Evolutionary conservation across 2,888 invertebrate genomes (phyloP), one percentile per base, ranked within the genome.

Genomic region (Halictus quadricinctus): DNA sequence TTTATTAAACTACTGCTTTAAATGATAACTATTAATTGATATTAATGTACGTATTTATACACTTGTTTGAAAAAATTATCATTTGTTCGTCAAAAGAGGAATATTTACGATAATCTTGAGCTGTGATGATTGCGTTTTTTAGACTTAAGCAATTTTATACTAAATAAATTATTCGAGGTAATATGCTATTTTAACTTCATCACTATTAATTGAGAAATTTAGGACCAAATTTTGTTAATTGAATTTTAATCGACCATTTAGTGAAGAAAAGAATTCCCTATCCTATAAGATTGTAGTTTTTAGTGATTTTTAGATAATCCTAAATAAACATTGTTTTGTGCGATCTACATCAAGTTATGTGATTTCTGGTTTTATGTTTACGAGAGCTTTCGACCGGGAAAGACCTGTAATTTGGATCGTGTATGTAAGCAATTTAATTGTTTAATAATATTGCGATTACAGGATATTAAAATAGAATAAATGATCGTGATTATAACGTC

Each of bases 241-340:
- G 46, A 21, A 1, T 46, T 73, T 66, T 66, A 41, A 66, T 15
- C 25, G 6, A 5, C 25, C 15, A 15, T 46, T 66, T 15, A 21
- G 29, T 46, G 29, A 70, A 21, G 8, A 70, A 15, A 41, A 15
- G 54, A 83, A 83, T 46, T 83, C 64, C 83, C 83, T 43, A 79
- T 54, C 80, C 83, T 43, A 79, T 54, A 29, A 15, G 46, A 13
- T 25, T 46, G 8, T 41, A n/a, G 50, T 75, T 54, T 21, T 41
- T 10, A 74, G n/a, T 29, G 46, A 58, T 82, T 46, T 21, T 29
- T 6, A 74, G 21, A n/a, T 54, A 36, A 43, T 66, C 15, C 2
- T 21, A 6, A 12, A 58, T 64, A 18, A 41, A 72, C 25, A 41
- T 29, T 43, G 41, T 8, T 3, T 72, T 10, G 13, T 6, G 1